phyloP scores from a whole-genome alignment of 1,140 invertebrate species.

The Zeugodacus cucurbitae region DNA sequence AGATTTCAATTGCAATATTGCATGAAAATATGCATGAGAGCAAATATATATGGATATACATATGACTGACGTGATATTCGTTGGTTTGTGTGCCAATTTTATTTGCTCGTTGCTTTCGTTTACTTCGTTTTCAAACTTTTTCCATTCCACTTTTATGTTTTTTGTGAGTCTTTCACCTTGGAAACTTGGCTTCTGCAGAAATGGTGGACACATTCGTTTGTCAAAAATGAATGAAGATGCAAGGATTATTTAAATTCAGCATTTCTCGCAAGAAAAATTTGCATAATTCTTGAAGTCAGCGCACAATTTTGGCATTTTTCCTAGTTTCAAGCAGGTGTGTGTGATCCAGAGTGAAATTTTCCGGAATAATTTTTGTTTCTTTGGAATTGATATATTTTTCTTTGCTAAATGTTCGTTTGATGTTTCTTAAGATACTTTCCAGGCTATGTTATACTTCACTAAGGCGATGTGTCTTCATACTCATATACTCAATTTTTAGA shows the following conservation, averaged over 20 bases:
- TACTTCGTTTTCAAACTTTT: neutral
- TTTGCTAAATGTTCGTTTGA: too few species aligned
- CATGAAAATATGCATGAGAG: neutral
- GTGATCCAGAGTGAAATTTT: too few species aligned
- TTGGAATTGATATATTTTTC: too few species aligned
- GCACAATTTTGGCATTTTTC: too few species aligned
- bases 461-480: too few species aligned
- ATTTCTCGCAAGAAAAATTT: neutral
- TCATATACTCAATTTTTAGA: too few species aligned
- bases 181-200: neutral
- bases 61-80: neutral
- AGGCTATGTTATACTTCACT: too few species aligned
- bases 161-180: neutral
- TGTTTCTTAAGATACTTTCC: too few species aligned
- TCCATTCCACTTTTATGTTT: neutral
- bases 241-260: neutral
- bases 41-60: neutral
- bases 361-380: too few species aligned
- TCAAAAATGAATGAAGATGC: neutral
- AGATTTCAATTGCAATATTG: neutral
- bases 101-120: neutral
- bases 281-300: neutral
- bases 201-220: neutral
- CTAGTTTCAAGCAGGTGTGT: too few species aligned
- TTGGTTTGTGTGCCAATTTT: neutral